These are phyloP conservation scores for Atta cephalotes DNA, from an alignment of 1,140 invertebrate species.

Conservation along the genomic window DNA sequence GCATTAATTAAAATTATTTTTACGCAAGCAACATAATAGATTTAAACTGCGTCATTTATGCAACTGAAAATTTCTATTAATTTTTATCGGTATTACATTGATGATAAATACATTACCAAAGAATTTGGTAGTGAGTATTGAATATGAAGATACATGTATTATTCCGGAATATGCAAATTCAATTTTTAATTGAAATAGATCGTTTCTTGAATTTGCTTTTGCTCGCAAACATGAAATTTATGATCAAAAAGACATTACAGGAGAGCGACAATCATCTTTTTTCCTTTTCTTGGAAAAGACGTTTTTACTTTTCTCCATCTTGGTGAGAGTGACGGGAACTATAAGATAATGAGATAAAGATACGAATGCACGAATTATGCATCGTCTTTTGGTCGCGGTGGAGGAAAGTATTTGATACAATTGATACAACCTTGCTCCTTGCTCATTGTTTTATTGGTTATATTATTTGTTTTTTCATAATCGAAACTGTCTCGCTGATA, in stretches of 20 bases:
- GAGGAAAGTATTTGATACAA: conserved; percentile 31
- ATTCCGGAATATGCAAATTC: not conserved
- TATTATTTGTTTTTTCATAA: conserved; percentile 12
- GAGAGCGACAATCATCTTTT: not conserved
- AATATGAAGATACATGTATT: no score
- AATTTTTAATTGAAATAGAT: not conserved
- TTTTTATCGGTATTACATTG: not conserved
- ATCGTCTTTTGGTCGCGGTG: conserved; percentile 24
- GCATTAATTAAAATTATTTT: not conserved
- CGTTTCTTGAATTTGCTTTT: not conserved
- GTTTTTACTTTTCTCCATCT: conserved; percentile 4
- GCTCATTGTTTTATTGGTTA: conserved; percentile 1
- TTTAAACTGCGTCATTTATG: conserved; percentile 15
- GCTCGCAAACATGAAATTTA: not conserved
- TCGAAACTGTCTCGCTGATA: not conserved
- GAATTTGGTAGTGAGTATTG: not conserved
- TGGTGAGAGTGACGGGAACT: conserved; percentile 2
- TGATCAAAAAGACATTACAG: not conserved
- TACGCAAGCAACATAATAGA: not conserved
- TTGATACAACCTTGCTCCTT: conserved; percentile 34
- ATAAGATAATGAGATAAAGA: conserved; percentile 52
- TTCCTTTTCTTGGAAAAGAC: not conserved
- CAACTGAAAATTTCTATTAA: not conserved
- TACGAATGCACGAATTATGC: conserved; percentile 33
- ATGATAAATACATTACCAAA: not conserved